These are phyloP conservation scores for Paradoxurus hermaphroditus DNA, from an alignment of 2,113 vertebrate genomes.

Conservation along the genomic window DNA sequence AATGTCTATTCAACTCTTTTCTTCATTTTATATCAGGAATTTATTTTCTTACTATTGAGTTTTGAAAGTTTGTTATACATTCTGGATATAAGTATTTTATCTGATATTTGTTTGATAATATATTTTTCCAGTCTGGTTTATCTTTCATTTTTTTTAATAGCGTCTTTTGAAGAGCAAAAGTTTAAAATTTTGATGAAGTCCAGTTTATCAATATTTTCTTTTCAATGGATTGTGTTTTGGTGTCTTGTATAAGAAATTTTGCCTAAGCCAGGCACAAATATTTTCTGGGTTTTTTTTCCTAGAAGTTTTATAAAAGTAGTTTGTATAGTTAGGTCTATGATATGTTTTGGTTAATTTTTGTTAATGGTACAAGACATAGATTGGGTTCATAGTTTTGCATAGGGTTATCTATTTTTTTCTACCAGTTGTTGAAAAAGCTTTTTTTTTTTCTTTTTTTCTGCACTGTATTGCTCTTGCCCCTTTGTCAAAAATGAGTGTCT, in stretches of 20 bases:
- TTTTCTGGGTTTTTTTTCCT: not conserved
- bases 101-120: not conserved
- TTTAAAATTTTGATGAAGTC: not conserved
- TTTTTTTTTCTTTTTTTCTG: not conserved
- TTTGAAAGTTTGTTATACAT: not conserved
- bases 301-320: not conserved
- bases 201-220: not conserved
- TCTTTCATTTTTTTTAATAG: not conserved
- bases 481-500: not conserved
- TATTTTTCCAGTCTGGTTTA: not conserved
- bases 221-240: not conserved
- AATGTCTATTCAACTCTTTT: not conserved
- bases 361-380: not conserved
- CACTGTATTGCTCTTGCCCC: not conserved
- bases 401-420: not conserved
- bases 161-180: not conserved
- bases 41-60: not conserved
- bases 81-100: not conserved
- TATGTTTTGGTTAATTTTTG: not conserved
- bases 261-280: not conserved
- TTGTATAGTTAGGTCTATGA: not conserved
- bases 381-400: not conserved
- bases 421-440: not conserved
- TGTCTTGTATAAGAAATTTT: not conserved
- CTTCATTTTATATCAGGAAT: not conserved